A percentile compares a stretch with the other conserved stretches of the same genome.
These are phyloP conservation scores for Dryococelus australis DNA, from an alignment of 2,888 invertebrate species.

Conservation along the genomic window DNA sequence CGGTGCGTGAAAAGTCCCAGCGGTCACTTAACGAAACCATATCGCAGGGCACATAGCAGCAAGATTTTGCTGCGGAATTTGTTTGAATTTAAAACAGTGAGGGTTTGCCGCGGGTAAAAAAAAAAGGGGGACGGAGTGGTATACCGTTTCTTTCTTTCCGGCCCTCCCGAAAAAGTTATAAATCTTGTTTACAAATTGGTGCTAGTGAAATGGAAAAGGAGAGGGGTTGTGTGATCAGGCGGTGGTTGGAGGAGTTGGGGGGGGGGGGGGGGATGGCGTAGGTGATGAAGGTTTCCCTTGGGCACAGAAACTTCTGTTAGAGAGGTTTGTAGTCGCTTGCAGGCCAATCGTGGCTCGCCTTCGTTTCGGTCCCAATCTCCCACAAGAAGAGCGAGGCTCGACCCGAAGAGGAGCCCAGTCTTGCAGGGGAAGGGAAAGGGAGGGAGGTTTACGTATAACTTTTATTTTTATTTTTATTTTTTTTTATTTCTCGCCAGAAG, in stretches of 20 bases:
- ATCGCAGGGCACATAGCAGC: not conserved
- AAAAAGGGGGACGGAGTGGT: not conserved
- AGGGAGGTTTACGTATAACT: not conserved
- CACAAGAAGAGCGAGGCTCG: not conserved
- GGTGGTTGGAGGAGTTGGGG: constrained; percentile 11
- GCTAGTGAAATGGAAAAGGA: constrained; percentile 17
- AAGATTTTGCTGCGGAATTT: constrained; percentile 2
- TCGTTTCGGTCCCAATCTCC: constrained; percentile 10
- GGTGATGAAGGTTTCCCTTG: constrained; percentile 17
- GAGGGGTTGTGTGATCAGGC: not conserved
- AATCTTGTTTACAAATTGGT: constrained; percentile 31
- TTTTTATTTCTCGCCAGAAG: not conserved
- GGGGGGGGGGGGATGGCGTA: not conserved
- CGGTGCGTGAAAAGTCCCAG: too few relatives aligned
- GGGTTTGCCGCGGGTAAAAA: not conserved
- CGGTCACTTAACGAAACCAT: too few relatives aligned
- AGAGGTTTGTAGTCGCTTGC: constrained; percentile 16
- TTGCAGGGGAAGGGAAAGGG: not conserved
- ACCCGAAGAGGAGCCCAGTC: not conserved
- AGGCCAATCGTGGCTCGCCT: not conserved
- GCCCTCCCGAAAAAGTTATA: constrained; percentile 22
- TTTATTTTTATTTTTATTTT: too few relatives aligned
- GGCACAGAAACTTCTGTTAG: not conserved
- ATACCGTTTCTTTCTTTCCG: not conserved
- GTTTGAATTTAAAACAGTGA: not conserved